These are phyloP conservation scores for Takifugu ocellatus DNA, from an alignment of 2,797 vertebrate genomes.

Conservation along the genomic window DNA sequence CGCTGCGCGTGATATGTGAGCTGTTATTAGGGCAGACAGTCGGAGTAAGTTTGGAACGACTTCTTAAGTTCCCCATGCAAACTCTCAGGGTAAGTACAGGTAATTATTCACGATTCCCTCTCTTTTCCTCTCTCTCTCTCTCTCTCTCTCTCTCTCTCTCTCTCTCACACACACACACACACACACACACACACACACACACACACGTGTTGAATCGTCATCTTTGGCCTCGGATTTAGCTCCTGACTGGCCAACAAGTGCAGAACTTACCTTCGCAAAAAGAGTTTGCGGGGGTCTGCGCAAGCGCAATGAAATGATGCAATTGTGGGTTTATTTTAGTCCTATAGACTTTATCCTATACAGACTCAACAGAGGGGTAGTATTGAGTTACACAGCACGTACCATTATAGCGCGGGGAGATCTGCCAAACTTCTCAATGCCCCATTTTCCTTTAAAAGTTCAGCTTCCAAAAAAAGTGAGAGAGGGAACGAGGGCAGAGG, in stretches of 20 bases:
- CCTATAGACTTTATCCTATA: conserved; percentile 55
- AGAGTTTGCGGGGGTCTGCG: conserved; percentile 4
- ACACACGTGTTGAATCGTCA: conserved; percentile 41
- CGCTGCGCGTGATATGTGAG: too few species aligned
- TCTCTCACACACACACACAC: conserved; percentile 5
- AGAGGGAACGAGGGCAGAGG: conserved; percentile 64
- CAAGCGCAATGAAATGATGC: conserved; percentile 7
- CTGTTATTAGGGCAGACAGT: background rate
- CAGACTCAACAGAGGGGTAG: conserved; percentile 57
- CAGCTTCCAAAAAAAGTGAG: conserved; percentile 76
- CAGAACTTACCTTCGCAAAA: conserved; percentile 15
- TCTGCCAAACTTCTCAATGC: conserved; percentile 82
- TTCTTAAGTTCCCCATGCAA: background rate
- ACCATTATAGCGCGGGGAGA: conserved; percentile 83
- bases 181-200: conserved; percentile 5
- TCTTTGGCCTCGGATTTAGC: conserved; percentile 17
- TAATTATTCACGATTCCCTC: background rate
- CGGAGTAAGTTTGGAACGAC: background rate
- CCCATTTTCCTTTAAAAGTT: conserved; percentile 83
- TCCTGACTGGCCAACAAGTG: conserved; percentile 13
- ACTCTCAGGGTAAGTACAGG: background rate
- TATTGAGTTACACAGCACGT: conserved; percentile 82
- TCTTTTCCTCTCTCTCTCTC: background rate
- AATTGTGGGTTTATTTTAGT: conserved; percentile 41
- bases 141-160: background rate